phyloP scores from a whole-genome alignment of 2,113 vertebrate genomes.

The Rousettus leschenaultii region DNA sequence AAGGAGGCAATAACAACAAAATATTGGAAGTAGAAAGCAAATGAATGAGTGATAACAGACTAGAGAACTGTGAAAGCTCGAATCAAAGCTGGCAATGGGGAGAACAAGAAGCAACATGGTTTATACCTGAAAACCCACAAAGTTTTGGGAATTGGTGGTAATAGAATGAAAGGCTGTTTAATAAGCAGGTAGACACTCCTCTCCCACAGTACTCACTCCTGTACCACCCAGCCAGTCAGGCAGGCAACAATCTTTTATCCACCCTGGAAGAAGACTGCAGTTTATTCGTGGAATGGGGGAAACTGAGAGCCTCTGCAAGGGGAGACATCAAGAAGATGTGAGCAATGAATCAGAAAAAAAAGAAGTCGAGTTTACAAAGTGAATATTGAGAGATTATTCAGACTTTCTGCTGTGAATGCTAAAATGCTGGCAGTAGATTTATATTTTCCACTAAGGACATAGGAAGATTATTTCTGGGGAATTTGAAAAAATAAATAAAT shows the following conservation, averaged over 20 bases:
- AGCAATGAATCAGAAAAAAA: background rate
- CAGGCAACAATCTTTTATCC: background rate
- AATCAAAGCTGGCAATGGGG: background rate
- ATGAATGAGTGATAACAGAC: too few relatives aligned
- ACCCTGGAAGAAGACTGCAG: background rate
- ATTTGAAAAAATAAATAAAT: background rate
- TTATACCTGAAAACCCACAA: background rate
- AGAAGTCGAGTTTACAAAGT: background rate
- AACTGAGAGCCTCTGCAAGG: background rate
- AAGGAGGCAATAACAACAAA: background rate
- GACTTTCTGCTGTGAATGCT: background rate
- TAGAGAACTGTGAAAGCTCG: background rate
- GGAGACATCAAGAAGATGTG: background rate
- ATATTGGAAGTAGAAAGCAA: background rate
- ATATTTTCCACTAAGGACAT: background rate
- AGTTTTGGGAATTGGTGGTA: background rate
- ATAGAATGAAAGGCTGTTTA: background rate
- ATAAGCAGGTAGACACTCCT: background rate
- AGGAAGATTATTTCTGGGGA: background rate
- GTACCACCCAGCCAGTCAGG: background rate
- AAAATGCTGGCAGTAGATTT: background rate
- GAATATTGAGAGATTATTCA: background rate
- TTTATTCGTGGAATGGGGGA: background rate
- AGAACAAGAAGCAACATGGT: background rate
- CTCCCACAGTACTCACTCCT: too few relatives aligned